Percentiles rank a stretch among this genome's conserved stretches.
Conservation (phyloP, 2,113 vertebrate genomes). For the Prinia subflava region DNA sequence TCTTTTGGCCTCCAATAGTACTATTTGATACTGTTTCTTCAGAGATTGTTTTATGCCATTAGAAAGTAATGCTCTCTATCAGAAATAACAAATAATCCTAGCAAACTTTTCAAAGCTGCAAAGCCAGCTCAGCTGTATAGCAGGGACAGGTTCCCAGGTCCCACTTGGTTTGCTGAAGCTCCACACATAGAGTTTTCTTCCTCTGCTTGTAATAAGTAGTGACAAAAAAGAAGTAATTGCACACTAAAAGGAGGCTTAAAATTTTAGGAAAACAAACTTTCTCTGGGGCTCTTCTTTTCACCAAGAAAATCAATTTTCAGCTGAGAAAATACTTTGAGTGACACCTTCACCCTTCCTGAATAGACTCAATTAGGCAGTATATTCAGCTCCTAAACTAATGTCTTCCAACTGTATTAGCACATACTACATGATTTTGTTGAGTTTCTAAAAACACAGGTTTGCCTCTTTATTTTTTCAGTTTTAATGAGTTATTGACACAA, state of each 20-base stretch:
- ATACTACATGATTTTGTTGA: neutral
- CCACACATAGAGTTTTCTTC: neutral
- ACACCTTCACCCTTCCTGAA: neutral
- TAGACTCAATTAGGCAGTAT: neutral
- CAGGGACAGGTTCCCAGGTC: neutral
- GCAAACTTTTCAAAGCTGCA: neutral
- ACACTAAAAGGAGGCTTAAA: neutral
- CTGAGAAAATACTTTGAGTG: neutral
- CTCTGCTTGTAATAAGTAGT: neutral
- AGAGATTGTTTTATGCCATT: neutral
- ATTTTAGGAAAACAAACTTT: neutral
- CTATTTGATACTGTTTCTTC: neutral
- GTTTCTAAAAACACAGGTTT: neutral
- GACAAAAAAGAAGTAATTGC: neutral
- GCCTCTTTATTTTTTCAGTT: neutral
- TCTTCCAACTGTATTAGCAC: neutral
- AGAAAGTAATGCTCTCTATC: neutral
- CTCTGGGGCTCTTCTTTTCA: neutral
- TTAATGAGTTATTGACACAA: neutral
- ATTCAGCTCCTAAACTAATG: neutral
- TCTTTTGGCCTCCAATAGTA: accelerated
- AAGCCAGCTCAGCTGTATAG: neutral
- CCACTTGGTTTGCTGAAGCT: neutral
- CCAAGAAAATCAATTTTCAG: neutral
- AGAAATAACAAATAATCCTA: neutral